Evolutionary conservation across 2,888 invertebrate genomes (phyloP), one percentile per base, ranked within the genome.

Genomic region (Thereva nobilitata): DNA sequence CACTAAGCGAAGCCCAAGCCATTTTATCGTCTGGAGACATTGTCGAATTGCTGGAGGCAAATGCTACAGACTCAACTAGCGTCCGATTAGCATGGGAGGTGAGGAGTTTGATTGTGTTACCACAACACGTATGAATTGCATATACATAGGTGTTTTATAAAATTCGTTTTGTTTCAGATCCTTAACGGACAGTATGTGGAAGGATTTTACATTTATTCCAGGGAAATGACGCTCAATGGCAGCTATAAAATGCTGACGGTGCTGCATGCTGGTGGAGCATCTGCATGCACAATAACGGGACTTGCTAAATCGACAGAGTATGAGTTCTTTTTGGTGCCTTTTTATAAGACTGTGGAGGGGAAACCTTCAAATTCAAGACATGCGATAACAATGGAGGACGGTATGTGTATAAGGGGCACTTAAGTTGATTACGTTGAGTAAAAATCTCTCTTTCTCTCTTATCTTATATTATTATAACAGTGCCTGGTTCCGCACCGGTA

Each of bases 251-350:
- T 92, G 85, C 83, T 90, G 75, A 90, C 90, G 68, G 89, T 91
- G 74, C 83, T 91, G 70, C 90, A 91, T 83, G 64, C 90, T 73
- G 80, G 79, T 47, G 89, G 89, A 63, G 85, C 88, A 65, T 88
- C 90, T 52, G 88, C 89, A 65, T 90, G 90, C 78, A 88, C 89
- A 75, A 88, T 91, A 74, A 88, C 88, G 69, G 90, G 89, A 73
- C 84, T 96, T 76, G 84, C 86, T 71, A 92, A 93, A 80, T 93
- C 89, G 81, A 88, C 92, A 70, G 88, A 88, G 78, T 96, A 96
- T 81, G 92, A 95, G 82, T 92, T 96, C 82, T 93, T 95, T 83
- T 86, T 97, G 73, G 87, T 93, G 77, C 95, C 96, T 70, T 96
- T 93, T 83, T 93, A 90, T 81, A 90, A 89, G 80, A 89, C 87